Base-by-base conservation (phyloP, 2,888 invertebrate species). In the Argyresthia goedartella region DNA sequence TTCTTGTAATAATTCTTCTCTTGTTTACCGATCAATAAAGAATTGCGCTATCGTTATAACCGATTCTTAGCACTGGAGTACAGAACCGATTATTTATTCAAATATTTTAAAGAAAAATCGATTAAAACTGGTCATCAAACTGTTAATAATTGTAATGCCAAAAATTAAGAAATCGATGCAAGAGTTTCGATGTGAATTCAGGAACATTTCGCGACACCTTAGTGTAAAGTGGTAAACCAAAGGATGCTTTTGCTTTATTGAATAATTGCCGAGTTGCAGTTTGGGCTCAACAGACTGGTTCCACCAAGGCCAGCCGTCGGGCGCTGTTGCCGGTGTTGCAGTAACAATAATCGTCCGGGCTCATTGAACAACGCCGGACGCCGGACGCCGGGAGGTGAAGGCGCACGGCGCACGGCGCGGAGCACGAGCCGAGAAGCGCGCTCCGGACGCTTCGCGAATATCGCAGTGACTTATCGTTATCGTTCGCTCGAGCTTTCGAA, bases 231-330 rank as follows among this genome's bases (percentile, higher is more conserved):
- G 69, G 67, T 67, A 67, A 66, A 67, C 69, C 9, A 48, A 34
- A 50, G 69, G 77, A 73, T 76, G 81, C 76, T 81, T 85, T 85
- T 85, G 85, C 86, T 81, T 85, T 81, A 82, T 85, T 85, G 80
- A 84, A 85, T 85, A 85, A 85, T 85, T 81, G 84, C 80, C 75
- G 74, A 73, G 25, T 25, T 80, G 79, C 81, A 80, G 85, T 82
- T 86, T 82, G 76, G 85, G 84, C 78, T 79, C 71, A 75, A 76
- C 72, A 64, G 76, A 84, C 86, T 80, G 86, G 86, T 86, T 86
- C 71, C 67, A 60, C 69, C 86, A 86, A 86, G 86, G 86, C 85
- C 86, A 85, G 81, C 68, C 86, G 80, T 74, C 85, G 81, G 82
- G 84, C 82, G n/a, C n/a, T n/a, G n/a, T 80, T 77, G 73, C 71